Base-by-base conservation (phyloP, 2,113 vertebrate genomes). In the Eretmochelys imbricata region DNA sequence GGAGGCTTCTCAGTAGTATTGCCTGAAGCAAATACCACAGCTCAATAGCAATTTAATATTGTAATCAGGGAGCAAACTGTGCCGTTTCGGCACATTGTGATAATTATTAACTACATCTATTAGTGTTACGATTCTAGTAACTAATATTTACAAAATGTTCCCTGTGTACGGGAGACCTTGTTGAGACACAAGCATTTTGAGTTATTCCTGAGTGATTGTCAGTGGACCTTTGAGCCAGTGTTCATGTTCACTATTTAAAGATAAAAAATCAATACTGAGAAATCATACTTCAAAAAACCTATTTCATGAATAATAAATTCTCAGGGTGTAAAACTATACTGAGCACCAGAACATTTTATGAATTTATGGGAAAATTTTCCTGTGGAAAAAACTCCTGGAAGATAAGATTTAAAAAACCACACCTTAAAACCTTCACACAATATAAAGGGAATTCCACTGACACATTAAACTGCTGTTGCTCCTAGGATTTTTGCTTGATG, bases 51-150 rank as follows among this genome's bases (percentile, higher is more conserved):
- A 98, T 98, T 98, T 98, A 98, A 97, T 98, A 98, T 98, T 98
- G 97, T 98, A 98, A 98, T 98, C 98, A 98, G 98, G 98, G 97
- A 98, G 97, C 98, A 98, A 98, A 98, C 98, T 98, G 98, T 98
- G 97, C 98, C 90, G 98, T 98, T 98, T 98, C 95, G 97, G 98
- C 98, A 98, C 98, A 98, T 98, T 78, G 97, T 82, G 97, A 97
- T 98, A 98, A 98, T 98, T 98, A 98, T 98, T 98, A 98, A 98
- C 98, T 98, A 98, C 96, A 97, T 97, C 97, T 97, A 98, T 98
- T 98, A 98, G 97, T 97, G 97, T 97, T 98, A 96, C n/a, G 46
- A 97, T 98, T 98, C 98, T 97, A 97, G 97, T 98, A 98, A 98
- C 98, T 98, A 98, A 98, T 98, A 98, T 98, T 98, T 98, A 98